Conservation (phyloP, 2,888 invertebrate genomes). For the Leptopterna dolabrata region DNA sequence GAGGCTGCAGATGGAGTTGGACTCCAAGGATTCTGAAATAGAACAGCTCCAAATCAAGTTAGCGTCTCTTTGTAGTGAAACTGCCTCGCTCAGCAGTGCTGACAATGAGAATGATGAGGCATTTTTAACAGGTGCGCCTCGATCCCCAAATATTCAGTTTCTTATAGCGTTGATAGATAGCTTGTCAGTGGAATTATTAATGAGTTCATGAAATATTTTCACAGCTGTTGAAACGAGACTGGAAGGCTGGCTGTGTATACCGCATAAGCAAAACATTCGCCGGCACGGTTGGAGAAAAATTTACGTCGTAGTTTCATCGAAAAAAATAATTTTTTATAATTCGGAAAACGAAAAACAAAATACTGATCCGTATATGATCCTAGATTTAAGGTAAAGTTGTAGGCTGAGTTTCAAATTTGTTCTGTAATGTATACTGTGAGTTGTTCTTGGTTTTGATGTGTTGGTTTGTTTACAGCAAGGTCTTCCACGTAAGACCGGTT, state of each 20-base stretch:
- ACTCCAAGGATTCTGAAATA: constrained; percentile 96
- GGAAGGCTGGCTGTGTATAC: constrained; percentile 96
- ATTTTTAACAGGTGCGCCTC: constrained; percentile 61
- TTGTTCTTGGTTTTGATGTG: not conserved
- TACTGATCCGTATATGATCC: constrained; percentile 92
- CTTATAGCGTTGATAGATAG: not conserved
- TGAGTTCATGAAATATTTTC: not conserved
- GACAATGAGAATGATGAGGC: constrained; percentile 77
- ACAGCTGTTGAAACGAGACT: constrained; percentile 70
- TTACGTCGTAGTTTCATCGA: constrained; percentile 95
- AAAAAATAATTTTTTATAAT: constrained; percentile 97
- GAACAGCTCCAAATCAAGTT: constrained; percentile 91
- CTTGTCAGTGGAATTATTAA: not conserved
- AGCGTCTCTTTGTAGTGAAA: constrained; percentile 83
- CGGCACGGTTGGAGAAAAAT: constrained; percentile 97
- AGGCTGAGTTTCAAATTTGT: not conserved
- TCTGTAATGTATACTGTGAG: not conserved
- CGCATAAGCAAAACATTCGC: constrained; percentile 94
- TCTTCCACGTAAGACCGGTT: constrained; percentile 98
- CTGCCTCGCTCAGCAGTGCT: constrained; percentile 90
- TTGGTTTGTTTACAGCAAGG: constrained; percentile 80
- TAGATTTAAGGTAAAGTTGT: constrained; percentile 87
- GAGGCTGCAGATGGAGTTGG: constrained; percentile 93
- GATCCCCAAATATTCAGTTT: not conserved
- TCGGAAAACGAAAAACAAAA: constrained; percentile 94